phyloP scores from a whole-genome alignment of 2,888 invertebrate species.

The Polydrusus tereticollis region DNA sequence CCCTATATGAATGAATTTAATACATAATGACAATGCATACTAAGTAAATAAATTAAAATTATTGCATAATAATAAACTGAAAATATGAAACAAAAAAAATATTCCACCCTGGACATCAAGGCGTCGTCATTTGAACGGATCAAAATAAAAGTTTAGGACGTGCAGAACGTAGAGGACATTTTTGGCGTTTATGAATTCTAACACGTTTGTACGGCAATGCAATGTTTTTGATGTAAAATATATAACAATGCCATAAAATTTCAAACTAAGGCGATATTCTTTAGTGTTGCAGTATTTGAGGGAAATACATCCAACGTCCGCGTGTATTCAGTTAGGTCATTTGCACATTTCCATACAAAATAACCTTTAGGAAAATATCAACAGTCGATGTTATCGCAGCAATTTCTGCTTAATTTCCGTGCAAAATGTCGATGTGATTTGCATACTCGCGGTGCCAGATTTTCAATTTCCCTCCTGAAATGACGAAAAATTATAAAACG shows the following conservation, averaged over 20 bases:
- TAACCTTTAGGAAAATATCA: constrained; percentile 48
- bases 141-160: constrained; percentile 46
- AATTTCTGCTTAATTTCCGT: constrained; percentile 50
- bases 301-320: neutral
- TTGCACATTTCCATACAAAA: constrained; percentile 28
- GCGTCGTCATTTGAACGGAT: constrained; percentile 39
- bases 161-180: too few relatives aligned
- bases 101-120: constrained; percentile 34
- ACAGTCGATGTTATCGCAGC: constrained; percentile 48
- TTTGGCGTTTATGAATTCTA: too few relatives aligned
- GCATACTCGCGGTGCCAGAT: constrained; percentile 46
- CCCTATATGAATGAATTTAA: neutral
- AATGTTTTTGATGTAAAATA: too few relatives aligned
- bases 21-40: too few relatives aligned
- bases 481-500: constrained; percentile 24
- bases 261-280: too few relatives aligned
- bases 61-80: neutral
- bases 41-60: neutral
- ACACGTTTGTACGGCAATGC: too few relatives aligned
- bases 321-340: neutral
- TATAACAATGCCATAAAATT: too few relatives aligned
- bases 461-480: constrained; percentile 48
- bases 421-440: constrained; percentile 47
- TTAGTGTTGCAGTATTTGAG: too few relatives aligned
- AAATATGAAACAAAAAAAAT: constrained; percentile 24